These are phyloP conservation scores for Xestia sexstrigata DNA, from an alignment of 2,888 invertebrate species.

Conservation along the genomic window DNA sequence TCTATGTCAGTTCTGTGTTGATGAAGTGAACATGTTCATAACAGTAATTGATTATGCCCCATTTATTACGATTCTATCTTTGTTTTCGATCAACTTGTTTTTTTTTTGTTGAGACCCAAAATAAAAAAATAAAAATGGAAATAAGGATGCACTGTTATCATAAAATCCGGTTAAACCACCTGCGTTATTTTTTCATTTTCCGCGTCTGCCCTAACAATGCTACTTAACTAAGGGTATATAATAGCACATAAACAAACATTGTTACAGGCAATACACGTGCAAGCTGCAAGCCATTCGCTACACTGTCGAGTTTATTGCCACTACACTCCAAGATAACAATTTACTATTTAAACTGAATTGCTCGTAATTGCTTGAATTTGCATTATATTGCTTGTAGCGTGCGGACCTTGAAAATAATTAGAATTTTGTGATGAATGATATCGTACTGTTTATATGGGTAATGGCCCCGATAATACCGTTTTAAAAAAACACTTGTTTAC, in stretches of 20 bases:
- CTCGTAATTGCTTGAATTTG: conserved; percentile 36
- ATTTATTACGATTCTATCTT: background rate
- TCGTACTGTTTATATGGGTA: too few species aligned
- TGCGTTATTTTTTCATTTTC: background rate
- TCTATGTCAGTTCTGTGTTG: background rate
- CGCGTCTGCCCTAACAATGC: background rate
- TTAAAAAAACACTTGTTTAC: too few species aligned
- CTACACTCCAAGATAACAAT: conserved; percentile 25
- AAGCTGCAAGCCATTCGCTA: conserved; percentile 29
- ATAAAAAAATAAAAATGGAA: background rate
- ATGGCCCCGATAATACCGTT: too few species aligned
- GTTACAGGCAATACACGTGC: conserved; percentile 48
- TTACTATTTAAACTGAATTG: conserved; percentile 33
- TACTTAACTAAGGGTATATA: conserved; percentile 14
- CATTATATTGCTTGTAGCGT: conserved; percentile 25
- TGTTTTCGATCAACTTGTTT: background rate
- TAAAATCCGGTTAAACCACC: too few species aligned
- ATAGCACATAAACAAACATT: conserved; percentile 65
- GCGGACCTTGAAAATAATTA: background rate
- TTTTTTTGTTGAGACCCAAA: background rate
- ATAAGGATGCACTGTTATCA: background rate
- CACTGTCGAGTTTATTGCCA: conserved; percentile 46
- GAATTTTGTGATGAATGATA: background rate
- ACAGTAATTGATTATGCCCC: background rate
- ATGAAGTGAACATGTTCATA: background rate